These are phyloP conservation scores for Neodiprion pinetum DNA, from an alignment of 1,140 invertebrate species.

Conservation along the genomic window DNA sequence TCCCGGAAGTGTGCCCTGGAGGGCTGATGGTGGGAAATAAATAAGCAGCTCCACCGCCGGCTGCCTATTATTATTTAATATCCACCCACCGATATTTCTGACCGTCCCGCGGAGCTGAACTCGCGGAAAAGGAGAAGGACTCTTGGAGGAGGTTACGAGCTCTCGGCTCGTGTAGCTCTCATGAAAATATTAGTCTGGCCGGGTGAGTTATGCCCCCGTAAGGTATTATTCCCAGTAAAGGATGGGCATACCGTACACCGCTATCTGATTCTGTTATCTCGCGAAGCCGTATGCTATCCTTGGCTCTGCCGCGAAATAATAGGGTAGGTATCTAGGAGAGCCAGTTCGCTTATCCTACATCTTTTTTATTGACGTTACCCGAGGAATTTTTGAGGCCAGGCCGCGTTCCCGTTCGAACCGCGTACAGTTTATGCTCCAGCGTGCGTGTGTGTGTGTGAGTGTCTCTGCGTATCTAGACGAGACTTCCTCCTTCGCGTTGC, in stretches of 20 bases:
- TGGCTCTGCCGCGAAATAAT: constrained; percentile 6
- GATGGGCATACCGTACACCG: not conserved
- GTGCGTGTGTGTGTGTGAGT: no score
- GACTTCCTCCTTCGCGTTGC: not conserved
- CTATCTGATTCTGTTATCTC: constrained; percentile 4
- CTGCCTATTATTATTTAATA: constrained; percentile 5
- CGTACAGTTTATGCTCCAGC: no score
- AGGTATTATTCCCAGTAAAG: constrained; percentile 5
- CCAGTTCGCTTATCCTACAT: not conserved
- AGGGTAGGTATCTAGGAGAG: constrained; percentile 4
- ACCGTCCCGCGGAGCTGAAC: not conserved
- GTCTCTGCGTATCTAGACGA: no score
- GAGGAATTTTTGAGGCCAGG: not conserved
- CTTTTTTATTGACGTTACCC: not conserved
- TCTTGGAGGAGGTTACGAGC: not conserved
- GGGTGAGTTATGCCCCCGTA: constrained; percentile 4
- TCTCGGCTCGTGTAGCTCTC: not conserved
- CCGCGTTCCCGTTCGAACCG: no score
- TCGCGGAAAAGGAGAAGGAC: not conserved
- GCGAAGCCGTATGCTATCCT: not conserved
- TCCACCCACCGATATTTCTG: not conserved
- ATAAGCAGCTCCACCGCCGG: not conserved
- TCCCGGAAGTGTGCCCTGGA: not conserved
- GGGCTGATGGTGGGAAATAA: not conserved
- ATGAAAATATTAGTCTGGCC: constrained; percentile 7